Percentiles rank a stretch among this genome's conserved stretches.
Evolutionary conservation across 2,113 vertebrate genomes (phyloP).

Genomic region (Malurus elegans): DNA sequence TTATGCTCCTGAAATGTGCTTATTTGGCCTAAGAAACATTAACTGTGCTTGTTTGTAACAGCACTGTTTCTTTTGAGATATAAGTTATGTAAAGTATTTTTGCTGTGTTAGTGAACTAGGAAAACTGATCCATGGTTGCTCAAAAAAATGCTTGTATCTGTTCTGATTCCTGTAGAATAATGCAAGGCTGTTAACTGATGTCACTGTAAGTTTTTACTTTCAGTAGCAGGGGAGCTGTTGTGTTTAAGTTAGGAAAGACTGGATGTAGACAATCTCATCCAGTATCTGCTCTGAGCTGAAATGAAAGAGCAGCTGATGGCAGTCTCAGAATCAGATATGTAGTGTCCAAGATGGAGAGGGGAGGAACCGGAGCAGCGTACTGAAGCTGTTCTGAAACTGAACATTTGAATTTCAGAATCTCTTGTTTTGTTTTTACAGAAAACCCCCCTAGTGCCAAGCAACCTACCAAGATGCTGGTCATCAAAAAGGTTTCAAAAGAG

Average conservation of each 20-base stretch:
- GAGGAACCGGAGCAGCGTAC: background rate
- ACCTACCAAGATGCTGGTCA: constrained; percentile 98
- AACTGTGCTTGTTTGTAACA: background rate
- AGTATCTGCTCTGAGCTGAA: background rate
- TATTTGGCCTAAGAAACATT: background rate
- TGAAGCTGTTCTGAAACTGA: background rate
- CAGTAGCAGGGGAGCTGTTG: background rate
- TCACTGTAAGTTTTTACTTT: background rate
- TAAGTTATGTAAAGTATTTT: background rate
- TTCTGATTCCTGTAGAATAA: background rate
- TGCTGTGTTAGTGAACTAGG: background rate
- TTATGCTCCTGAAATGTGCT: background rate
- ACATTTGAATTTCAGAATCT: background rate
- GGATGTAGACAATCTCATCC: background rate
- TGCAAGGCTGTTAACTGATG: background rate
- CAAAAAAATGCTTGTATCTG: background rate
- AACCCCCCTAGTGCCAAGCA: constrained; percentile 98
- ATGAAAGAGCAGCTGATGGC: background rate
- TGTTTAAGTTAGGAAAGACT: background rate
- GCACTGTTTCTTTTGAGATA: background rate
- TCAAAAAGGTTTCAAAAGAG: constrained; percentile 99
- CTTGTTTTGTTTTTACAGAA: constrained; percentile 75
- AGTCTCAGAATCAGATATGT: background rate
- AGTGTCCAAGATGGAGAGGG: background rate
- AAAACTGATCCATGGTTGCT: background rate